Evolutionary conservation across 2,888 invertebrate genomes (phyloP).

Genomic region (Litoditis marina): DNA sequence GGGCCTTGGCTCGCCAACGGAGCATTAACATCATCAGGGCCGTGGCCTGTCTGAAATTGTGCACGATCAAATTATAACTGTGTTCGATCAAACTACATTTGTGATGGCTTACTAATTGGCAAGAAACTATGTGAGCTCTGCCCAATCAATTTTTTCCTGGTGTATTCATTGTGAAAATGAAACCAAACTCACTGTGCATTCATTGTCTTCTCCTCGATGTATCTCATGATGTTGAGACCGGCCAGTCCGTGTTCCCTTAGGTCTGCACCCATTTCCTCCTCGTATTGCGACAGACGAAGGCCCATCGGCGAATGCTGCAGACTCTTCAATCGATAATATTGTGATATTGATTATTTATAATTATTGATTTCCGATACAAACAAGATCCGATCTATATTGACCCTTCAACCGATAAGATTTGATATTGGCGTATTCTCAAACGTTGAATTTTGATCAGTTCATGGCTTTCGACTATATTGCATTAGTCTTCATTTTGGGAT

Average conservation of each 20-base stretch:
- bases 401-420: background rate
- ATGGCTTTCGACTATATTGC: too few species aligned
- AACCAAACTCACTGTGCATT: constrained; percentile 36
- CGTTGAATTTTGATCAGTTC: too few species aligned
- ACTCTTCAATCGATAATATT: constrained; percentile 22
- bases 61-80: too few species aligned
- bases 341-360: background rate
- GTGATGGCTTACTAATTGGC: too few species aligned
- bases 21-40: too few species aligned
- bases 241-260: constrained; percentile 54
- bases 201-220: constrained; percentile 52
- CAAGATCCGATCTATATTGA: background rate
- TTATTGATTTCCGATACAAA: background rate
- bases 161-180: too few species aligned
- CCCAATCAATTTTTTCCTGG: too few species aligned
- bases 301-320: constrained; percentile 49
- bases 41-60: too few species aligned
- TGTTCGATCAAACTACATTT: too few species aligned
- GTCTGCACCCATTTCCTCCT: constrained; percentile 59
- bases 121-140: too few species aligned
- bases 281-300: constrained; percentile 49
- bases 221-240: constrained; percentile 53
- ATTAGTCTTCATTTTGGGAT: too few species aligned
- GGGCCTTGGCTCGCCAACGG: constrained; percentile 8
- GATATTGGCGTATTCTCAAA: too few species aligned